These are phyloP conservation scores for Thymallus thymallus DNA, from an alignment of 2,113 vertebrate species.

Conservation along the genomic window DNA sequence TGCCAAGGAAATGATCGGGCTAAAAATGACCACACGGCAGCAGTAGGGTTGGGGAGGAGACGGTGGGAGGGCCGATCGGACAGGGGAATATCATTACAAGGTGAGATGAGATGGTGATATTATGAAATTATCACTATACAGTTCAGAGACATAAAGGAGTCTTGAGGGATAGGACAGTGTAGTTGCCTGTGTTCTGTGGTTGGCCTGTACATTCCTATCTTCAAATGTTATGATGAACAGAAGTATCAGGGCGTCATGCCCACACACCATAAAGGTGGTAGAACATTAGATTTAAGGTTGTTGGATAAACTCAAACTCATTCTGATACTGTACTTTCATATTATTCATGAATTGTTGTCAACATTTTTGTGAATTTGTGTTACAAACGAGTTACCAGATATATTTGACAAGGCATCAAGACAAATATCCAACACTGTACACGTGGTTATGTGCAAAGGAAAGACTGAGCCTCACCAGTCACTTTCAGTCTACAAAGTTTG, in stretches of 20 bases:
- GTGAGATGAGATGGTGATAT: conserved; percentile 64
- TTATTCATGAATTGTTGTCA: too few relatives aligned
- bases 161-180: not conserved
- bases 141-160: conserved; percentile 24
- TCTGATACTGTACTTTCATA: too few relatives aligned
- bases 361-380: not conserved
- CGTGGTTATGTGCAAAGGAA: not conserved
- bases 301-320: too few relatives aligned
- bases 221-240: not conserved
- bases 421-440: not conserved
- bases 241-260: not conserved
- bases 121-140: conserved; percentile 50
- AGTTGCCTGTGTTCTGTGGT: not conserved
- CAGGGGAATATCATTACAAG: conserved; percentile 69
- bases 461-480: not conserved
- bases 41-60: conserved; percentile 37
- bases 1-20: conserved; percentile 76
- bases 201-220: not conserved
- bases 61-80: conserved; percentile 40
- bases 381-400: not conserved
- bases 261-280: too few relatives aligned
- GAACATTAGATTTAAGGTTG: too few relatives aligned
- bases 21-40: conserved; percentile 70
- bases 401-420: not conserved
- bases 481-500: conserved; percentile 26